Evolutionary conservation across 2,888 invertebrate genomes (phyloP), one percentile per base, ranked within the genome.

Genomic region (Xestoiulus laeticollis): DNA sequence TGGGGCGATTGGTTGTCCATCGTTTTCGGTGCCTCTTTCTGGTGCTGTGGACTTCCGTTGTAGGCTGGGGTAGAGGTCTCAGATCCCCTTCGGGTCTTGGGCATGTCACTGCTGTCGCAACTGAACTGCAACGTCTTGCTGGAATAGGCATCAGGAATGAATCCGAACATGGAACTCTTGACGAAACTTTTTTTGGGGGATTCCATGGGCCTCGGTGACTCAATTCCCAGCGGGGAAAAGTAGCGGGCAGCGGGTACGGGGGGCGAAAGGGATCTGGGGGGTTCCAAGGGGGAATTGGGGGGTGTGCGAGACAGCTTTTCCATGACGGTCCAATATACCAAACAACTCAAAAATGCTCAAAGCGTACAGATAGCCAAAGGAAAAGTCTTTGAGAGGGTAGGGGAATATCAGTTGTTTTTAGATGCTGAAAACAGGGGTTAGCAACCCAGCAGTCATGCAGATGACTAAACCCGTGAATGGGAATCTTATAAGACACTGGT

Each of bases 121-220:
- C 88, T 85, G 32, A 89, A 78, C 48, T 59, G 89, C 8, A 90
- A 90, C 10, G 90, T 89, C 87, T 90, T 90, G 86, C 89, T 88
- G 10, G 89, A 89, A 88, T 90, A 90, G 32, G 90, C 90, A 87
- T 91, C 91, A 0, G 91, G 90, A 8, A 91, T 90, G 86, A 90
- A 90, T n/a, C 91, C 91, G 89, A 91, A 91, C 88, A 91, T 90
- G 38, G 91, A 90, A 59, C 90, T 90, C 32, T 90, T 90, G 53
- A 91, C 87, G 82, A 87, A 87, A 44, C 87, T 87, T 38, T 38
- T 33, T 85, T 85, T 88, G 38, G 88, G 88, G 16, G 88, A 86
- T 16, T 84, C 44, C 22, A 30, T 16, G 30, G 33, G 86, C 53
- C 33, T 82, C 3, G 87, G 87, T 14, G 86, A 86, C 26, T 88